A percentile compares a stretch with the other conserved stretches of the same genome.
phyloP scores from a whole-genome alignment of 2,113 vertebrate species.

The Callipepla californica region DNA sequence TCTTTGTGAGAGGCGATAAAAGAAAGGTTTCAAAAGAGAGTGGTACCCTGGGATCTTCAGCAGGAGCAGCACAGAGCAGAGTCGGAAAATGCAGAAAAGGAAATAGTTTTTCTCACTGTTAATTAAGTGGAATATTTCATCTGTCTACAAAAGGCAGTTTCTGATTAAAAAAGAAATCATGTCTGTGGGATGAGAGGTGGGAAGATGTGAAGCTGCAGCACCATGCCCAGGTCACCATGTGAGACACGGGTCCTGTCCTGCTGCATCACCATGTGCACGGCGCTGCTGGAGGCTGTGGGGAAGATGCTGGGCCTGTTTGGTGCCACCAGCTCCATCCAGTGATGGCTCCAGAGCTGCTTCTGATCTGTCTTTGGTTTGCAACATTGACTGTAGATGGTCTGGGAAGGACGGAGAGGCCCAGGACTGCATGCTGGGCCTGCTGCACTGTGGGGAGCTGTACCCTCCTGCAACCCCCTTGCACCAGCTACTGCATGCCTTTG shows the following conservation, averaged over 20 bases:
- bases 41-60: neutral
- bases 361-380: neutral
- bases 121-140: neutral
- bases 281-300: neutral
- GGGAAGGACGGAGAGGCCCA: neutral
- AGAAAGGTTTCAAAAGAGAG: neutral
- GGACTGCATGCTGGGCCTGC: neutral
- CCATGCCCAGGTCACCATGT: neutral
- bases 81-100: neutral
- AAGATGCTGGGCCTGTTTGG: neutral
- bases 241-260: too few species aligned
- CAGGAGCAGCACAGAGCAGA: rapidly evolving
- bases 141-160: neutral
- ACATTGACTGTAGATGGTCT: rapidly evolving
- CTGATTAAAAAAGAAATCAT: neutral
- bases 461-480: neutral
- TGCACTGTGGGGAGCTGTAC: neutral
- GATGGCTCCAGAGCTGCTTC: neutral
- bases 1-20: neutral
- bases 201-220: neutral
- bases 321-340: neutral
- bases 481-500: rapidly evolving
- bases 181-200: neutral
- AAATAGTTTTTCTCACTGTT: neutral
- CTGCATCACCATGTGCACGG: neutral